phyloP scores from a whole-genome alignment of 2,888 invertebrate genomes.

The Euplagia quadripunctaria region DNA sequence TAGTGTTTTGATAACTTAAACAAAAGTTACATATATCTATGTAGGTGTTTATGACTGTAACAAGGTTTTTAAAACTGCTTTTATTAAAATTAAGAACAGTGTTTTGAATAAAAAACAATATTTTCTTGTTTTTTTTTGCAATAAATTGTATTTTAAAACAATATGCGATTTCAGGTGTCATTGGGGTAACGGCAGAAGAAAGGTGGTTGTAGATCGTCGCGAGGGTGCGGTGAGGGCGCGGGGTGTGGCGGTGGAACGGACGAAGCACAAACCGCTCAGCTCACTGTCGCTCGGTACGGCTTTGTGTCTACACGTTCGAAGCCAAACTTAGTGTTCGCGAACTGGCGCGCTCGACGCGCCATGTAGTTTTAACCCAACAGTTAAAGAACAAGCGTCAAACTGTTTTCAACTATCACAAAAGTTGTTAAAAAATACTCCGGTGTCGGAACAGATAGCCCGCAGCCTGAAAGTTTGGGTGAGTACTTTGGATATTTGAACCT shows the following conservation, averaged over 20 bases:
- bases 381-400: constrained; percentile 69
- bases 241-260: constrained; percentile 40
- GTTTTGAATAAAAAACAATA: background rate
- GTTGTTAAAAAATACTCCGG: constrained; percentile 68
- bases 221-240: constrained; percentile 41
- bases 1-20: background rate
- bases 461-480: constrained; percentile 71
- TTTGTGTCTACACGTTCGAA: constrained; percentile 62
- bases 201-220: constrained; percentile 48
- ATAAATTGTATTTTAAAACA: background rate
- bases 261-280: constrained; percentile 34
- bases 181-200: constrained; percentile 51
- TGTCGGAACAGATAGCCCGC: constrained; percentile 58
- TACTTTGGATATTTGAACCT: constrained; percentile 48
- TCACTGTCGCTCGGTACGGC: constrained; percentile 65
- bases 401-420: constrained; percentile 72
- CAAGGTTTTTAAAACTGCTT: background rate
- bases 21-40: background rate
- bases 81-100: background rate
- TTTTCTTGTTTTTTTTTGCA: background rate
- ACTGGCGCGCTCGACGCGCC: constrained; percentile 62
- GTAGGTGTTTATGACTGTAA: background rate
- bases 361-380: constrained; percentile 63
- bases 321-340: constrained; percentile 52
- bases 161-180: constrained; percentile 33